Conservation (phyloP, 92 coral and sea anemone genomes). For the Zoanthus sansibaricus region DNA sequence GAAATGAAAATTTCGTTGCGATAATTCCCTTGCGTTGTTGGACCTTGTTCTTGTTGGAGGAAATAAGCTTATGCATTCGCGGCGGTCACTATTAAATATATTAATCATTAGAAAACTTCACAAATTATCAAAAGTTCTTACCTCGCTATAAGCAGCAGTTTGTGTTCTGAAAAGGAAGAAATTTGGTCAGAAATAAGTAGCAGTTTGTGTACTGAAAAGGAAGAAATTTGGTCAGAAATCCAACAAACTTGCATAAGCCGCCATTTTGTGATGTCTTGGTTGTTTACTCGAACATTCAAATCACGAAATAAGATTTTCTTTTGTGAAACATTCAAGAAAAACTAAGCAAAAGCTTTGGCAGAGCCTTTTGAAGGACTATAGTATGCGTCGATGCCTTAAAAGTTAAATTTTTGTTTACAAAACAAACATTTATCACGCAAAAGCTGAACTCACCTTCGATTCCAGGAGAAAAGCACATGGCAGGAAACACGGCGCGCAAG, state of each 20-base stretch:
- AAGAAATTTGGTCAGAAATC: slow-evolving; percentile 47
- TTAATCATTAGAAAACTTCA: slow-evolving; percentile 49
- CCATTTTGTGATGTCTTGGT: slow-evolving; percentile 57
- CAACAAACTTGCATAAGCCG: slow-evolving; percentile 59
- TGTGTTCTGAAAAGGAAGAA: slow-evolving; percentile 46
- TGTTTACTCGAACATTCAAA: slow-evolving; percentile 55
- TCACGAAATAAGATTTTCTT: slow-evolving; percentile 46
- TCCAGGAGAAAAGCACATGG: slow-evolving; percentile 12
- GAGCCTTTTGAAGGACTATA: slow-evolving; percentile 51
- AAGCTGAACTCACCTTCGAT: slow-evolving; percentile 20
- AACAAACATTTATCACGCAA: slow-evolving; percentile 39
- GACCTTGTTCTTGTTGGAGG: slow-evolving; percentile 38
- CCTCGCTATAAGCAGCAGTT: slow-evolving; percentile 51
- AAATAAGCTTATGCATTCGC: slow-evolving; percentile 42
- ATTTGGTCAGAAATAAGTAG: slow-evolving; percentile 47
- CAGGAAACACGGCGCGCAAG: slow-evolving; percentile 44
- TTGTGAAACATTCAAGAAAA: slow-evolving; percentile 46
- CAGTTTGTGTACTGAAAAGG: slow-evolving; percentile 49
- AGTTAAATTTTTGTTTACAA: slow-evolving; percentile 45
- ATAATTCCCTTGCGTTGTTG: slow-evolving; percentile 44
- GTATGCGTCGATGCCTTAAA: slow-evolving; percentile 38
- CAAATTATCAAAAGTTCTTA: slow-evolving; percentile 44
- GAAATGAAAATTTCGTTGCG: slow-evolving; percentile 50
- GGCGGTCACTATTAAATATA: slow-evolving; percentile 25
- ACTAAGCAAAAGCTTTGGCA: slow-evolving; percentile 47